A percentile compares a stretch with the other conserved stretches of the same genome.
Evolutionary conservation across 2,888 invertebrate species (phyloP).

Genomic region (Adelognathus sp.): DNA sequence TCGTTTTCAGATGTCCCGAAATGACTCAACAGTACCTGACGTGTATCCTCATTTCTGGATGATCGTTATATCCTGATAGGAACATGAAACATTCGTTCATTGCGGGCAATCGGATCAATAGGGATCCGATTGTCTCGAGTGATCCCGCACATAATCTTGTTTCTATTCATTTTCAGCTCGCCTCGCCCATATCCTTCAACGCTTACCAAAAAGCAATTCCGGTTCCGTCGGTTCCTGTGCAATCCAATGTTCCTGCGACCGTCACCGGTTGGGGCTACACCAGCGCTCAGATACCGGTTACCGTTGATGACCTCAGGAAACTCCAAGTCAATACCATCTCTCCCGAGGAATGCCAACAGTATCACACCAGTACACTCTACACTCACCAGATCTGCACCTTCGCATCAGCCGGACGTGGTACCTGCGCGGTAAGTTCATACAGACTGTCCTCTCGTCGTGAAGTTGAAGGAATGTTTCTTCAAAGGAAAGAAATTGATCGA

Average conservation of each 20-base stretch:
- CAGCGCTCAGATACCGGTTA: neutral
- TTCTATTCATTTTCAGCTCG: neutral
- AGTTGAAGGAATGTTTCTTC: too few species aligned
- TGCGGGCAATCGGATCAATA: too few species aligned
- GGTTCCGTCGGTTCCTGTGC: neutral
- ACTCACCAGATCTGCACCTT: conserved; percentile 20
- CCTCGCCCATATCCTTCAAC: neutral
- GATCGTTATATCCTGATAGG: too few species aligned
- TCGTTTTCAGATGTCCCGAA: too few species aligned
- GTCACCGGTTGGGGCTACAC: conserved; percentile 34
- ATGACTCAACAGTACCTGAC: too few species aligned
- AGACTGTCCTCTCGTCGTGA: too few species aligned
- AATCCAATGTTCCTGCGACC: neutral
- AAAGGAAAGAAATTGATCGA: too few species aligned
- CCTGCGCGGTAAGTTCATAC: conserved; percentile 12
- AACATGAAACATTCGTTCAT: too few species aligned
- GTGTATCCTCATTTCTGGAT: too few species aligned
- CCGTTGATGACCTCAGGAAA: conserved; percentile 17
- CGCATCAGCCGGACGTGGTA: neutral
- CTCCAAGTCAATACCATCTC: neutral
- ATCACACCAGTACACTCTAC: neutral
- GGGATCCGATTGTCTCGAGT: too few species aligned
- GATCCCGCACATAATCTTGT: too few species aligned
- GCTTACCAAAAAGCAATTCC: neutral
- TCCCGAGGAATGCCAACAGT: conserved; percentile 16